Evolutionary conservation across 2,113 vertebrate species (phyloP), one percentile per base, ranked within the genome.

Genomic region (Elaphurus davidianus): DNA sequence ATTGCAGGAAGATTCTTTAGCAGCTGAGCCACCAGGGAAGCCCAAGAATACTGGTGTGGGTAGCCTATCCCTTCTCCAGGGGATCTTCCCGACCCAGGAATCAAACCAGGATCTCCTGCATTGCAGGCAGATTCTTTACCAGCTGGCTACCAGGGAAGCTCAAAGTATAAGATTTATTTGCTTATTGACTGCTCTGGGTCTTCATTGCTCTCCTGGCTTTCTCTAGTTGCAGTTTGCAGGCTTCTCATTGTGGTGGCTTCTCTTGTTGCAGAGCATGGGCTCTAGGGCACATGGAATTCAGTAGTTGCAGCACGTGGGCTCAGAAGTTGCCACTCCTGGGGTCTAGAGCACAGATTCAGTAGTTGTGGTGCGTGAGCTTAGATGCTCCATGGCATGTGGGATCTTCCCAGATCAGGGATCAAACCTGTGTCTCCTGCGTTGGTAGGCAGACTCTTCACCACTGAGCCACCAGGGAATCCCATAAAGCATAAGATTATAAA

Each of bases 161-260:
- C 71, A 43, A 76, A 76, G 4, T 43, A 15, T 0, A 76, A 15
- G 40, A 7, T 15, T 14, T 3, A 4, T 43, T 43, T 14, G 27
- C 14, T 43, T 27, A 27, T 15, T 27, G 40, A 4, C 3, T 76
- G 21, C 36, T 7, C 40, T 43, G 40, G 71, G 71, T 27, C 40
- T 76, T 14, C 40, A 7, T 43, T 43, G 71, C 40, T 15, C 36
- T 76, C 23, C 71, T 27, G 40, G 40, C 40, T 43, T 76, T 43
- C 40, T 43, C 23, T 15, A 15, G 71, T 7, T 27, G 40, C 0
- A 0, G 40, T 27, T 7, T 14, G 71, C 3, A 1, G 40, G 23
- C 36, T 76, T 76, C 40, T 27, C 40, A 1, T 14, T 76, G 71
- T 14, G 55, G 23, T 57, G 40, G 23, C 71, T 43, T 76, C 71